Evolutionary conservation across 2,888 invertebrate genomes (phyloP).

Genomic region (Nemotelus pantherinus): DNA sequence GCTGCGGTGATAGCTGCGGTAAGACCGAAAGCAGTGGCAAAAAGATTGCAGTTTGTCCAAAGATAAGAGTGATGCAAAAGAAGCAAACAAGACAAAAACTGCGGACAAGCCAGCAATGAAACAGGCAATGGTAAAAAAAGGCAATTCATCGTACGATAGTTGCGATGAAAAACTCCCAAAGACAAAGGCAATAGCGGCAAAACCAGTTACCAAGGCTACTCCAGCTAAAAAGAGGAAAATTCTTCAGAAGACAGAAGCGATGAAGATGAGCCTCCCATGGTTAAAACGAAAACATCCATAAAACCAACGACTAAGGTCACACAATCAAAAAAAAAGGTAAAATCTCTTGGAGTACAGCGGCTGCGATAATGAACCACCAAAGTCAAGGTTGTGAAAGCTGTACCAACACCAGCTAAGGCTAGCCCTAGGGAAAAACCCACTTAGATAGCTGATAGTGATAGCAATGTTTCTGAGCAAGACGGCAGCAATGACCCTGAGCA

Average conservation of each 20-base stretch:
- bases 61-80: constrained; percentile 49
- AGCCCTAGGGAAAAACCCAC: too few species aligned
- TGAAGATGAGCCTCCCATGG: constrained; percentile 17
- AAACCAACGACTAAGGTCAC: constrained; percentile 51
- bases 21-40: neutral
- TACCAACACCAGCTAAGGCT: constrained; percentile 40
- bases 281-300: constrained; percentile 55
- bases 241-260: constrained; percentile 27
- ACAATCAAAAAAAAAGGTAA: constrained; percentile 50
- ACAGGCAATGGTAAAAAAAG: constrained; percentile 50
- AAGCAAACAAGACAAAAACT: constrained; percentile 50
- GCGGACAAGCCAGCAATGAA: constrained; percentile 54
- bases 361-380: constrained; percentile 51
- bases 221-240: constrained; percentile 51
- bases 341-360: constrained; percentile 52
- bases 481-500: too few species aligned
- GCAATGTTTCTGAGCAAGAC: too few species aligned
- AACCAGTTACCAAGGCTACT: constrained; percentile 51
- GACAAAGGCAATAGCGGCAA: constrained; percentile 2
- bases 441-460: too few species aligned
- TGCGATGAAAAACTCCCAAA: constrained; percentile 38
- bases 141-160: constrained; percentile 49
- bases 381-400: constrained; percentile 51
- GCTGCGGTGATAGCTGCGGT: neutral
- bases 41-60: constrained; percentile 49